Evolutionary conservation across 2,888 invertebrate species (phyloP).

Genomic region (Sphaeridia pumilis): DNA sequence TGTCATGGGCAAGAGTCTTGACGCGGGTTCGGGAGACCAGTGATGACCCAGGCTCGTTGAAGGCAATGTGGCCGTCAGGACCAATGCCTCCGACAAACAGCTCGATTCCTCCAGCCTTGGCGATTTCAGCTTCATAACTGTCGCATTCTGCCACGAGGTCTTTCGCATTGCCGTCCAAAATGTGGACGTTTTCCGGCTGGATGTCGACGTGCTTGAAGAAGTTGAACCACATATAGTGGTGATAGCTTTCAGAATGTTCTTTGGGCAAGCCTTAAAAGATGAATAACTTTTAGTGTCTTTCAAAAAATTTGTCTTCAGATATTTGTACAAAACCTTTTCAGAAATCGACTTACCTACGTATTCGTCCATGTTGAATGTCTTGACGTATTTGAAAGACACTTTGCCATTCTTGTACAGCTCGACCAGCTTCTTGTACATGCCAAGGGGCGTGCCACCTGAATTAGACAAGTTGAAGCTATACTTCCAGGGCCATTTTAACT

Average conservation of each 20-base stretch:
- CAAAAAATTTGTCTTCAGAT: too few relatives aligned
- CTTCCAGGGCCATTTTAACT: too few relatives aligned
- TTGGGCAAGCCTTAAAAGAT: slow-evolving; percentile 63
- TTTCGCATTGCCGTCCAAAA: slow-evolving; percentile 82
- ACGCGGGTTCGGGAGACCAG: slow-evolving; percentile 88
- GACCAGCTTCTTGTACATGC: slow-evolving; percentile 88
- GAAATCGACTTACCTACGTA: slow-evolving; percentile 63
- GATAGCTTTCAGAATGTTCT: slow-evolving; percentile 94
- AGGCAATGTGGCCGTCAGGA: slow-evolving; percentile 99
- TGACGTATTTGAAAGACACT: slow-evolving; percentile 90
- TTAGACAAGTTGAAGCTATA: too few relatives aligned
- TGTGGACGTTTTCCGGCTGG: slow-evolving; percentile 78
- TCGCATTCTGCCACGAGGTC: slow-evolving; percentile 78
- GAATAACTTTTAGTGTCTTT: too few relatives aligned
- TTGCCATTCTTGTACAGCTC: slow-evolving; percentile 76
- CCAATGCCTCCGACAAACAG: slow-evolving; percentile 96
- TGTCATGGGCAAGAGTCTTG: slow-evolving; percentile 93
- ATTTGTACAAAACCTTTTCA: background rate
- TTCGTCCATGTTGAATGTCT: slow-evolving; percentile 99
- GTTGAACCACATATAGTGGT: slow-evolving; percentile 96
- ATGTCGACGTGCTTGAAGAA: slow-evolving; percentile 99
- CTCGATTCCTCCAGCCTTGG: slow-evolving; percentile 80
- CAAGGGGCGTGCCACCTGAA: slow-evolving; percentile 87
- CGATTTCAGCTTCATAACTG: slow-evolving; percentile 71
- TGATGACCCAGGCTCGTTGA: slow-evolving; percentile 97